Conservation (phyloP, 2,113 vertebrate species). For the Hassar affinis region DNA sequence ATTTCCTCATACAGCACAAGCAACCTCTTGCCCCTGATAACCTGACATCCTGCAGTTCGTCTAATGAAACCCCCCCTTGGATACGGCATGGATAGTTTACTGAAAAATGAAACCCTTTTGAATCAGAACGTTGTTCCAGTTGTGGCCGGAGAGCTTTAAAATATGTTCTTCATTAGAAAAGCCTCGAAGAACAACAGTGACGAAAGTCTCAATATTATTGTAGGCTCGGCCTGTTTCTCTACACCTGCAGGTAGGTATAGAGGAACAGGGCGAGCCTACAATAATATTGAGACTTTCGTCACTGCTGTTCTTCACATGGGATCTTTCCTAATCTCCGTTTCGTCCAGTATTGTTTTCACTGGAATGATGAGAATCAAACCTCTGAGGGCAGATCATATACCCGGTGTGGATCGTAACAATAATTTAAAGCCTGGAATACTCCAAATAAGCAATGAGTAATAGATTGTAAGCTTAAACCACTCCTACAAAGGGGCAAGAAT, state of each 20-base stretch:
- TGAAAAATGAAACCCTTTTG: neutral
- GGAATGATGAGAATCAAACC: neutral
- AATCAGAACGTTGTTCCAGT: neutral
- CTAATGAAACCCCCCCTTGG: slow-evolving; percentile 7
- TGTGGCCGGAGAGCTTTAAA: slow-evolving; percentile 36
- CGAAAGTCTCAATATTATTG: slow-evolving; percentile 46
- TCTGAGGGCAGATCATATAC: neutral
- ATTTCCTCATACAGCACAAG: neutral
- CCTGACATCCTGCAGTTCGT: neutral
- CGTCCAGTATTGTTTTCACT: neutral
- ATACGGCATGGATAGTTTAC: slow-evolving; percentile 4
- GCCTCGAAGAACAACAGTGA: slow-evolving; percentile 57
- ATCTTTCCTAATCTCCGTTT: slow-evolving; percentile 24
- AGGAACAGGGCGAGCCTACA: slow-evolving; percentile 47
- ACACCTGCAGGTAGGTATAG: slow-evolving; percentile 45
- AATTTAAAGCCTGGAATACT: neutral
- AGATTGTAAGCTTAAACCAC: neutral
- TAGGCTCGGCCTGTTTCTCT: slow-evolving; percentile 59
- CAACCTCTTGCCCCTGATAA: neutral
- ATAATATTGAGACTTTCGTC: slow-evolving; percentile 45
- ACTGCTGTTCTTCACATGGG: slow-evolving; percentile 39
- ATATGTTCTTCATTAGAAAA: slow-evolving; percentile 65
- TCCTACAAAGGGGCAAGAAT: neutral
- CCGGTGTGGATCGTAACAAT: neutral
- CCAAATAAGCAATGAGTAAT: neutral